These are phyloP conservation scores for Cryptosula pallasiana DNA, from an alignment of 2,888 invertebrate species.

Conservation along the genomic window DNA sequence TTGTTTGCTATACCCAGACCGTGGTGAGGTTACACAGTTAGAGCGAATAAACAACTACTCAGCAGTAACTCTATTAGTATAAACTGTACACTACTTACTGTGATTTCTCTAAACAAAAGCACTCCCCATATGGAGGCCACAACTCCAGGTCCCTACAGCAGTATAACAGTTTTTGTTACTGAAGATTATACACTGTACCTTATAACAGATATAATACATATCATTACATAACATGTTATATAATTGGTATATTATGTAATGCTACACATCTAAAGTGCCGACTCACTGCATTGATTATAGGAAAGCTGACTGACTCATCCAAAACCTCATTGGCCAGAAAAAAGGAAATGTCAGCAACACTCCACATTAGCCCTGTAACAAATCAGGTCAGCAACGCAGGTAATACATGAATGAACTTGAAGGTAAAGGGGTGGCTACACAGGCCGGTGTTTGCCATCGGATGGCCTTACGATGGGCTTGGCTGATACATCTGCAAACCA, in stretches of 20 bases:
- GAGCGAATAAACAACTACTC: neutral
- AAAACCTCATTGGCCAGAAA: constrained; percentile 56
- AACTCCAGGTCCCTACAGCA: constrained; percentile 49
- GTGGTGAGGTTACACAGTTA: neutral
- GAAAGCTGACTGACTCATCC: constrained; percentile 55
- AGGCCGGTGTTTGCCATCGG: too few relatives aligned
- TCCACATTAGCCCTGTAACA: constrained; percentile 54
- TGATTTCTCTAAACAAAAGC: constrained; percentile 55
- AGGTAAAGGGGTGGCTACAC: too few relatives aligned
- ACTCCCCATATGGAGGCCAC: constrained; percentile 55
- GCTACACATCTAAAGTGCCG: neutral
- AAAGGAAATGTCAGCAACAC: constrained; percentile 54
- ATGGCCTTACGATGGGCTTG: too few relatives aligned
- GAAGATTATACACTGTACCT: too few relatives aligned
- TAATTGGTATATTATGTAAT: neutral
- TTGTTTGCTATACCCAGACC: neutral
- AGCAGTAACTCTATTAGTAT: neutral
- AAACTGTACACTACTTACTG: constrained; percentile 36
- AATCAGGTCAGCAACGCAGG: too few relatives aligned
- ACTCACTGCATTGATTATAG: constrained; percentile 53
- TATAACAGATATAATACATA: too few relatives aligned
- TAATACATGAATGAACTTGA: too few relatives aligned
- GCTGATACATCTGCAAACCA: too few relatives aligned
- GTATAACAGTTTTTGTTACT: too few relatives aligned
- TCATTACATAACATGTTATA: too few relatives aligned